These are phyloP conservation scores for Crocuta crocuta DNA, from an alignment of 2,113 vertebrate genomes.

Conservation along the genomic window DNA sequence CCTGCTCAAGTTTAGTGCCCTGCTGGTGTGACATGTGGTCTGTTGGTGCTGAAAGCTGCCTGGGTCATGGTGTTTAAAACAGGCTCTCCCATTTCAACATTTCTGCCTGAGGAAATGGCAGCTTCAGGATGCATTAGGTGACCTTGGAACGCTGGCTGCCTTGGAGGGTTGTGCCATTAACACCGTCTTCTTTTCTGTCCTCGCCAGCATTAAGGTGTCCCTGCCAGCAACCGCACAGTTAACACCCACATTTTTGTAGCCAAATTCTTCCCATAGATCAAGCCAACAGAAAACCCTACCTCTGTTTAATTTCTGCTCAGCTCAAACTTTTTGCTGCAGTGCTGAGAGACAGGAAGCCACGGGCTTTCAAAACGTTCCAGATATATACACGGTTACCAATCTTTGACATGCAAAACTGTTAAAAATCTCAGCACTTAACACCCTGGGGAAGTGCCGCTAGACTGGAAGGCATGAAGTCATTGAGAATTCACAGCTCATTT, in stretches of 20 bases:
- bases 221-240: not conserved
- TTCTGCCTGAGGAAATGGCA: not conserved
- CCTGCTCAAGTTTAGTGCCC: not conserved
- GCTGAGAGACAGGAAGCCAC: conserved; percentile 34
- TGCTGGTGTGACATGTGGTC: not conserved
- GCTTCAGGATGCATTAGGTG: not conserved
- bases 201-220: conserved; percentile 45
- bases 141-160: not conserved
- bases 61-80: not conserved
- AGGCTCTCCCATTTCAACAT: not conserved
- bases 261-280: conserved; percentile 19
- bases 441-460: conserved; percentile 16
- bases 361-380: conserved; percentile 43
- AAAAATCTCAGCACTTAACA: conserved; percentile 61
- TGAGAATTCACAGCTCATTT: conserved; percentile 73
- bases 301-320: conserved; percentile 63
- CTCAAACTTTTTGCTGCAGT: not conserved
- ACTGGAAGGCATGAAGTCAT: conserved; percentile 54
- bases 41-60: not conserved
- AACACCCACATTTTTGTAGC: conserved; percentile 20
- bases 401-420: conserved; percentile 72
- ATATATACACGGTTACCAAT: conserved; percentile 37
- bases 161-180: not conserved
- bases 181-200: not conserved
- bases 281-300: conserved; percentile 10